phyloP scores from a whole-genome alignment of 2,797 vertebrate species.

The Pteronotus mesoamericanus region DNA sequence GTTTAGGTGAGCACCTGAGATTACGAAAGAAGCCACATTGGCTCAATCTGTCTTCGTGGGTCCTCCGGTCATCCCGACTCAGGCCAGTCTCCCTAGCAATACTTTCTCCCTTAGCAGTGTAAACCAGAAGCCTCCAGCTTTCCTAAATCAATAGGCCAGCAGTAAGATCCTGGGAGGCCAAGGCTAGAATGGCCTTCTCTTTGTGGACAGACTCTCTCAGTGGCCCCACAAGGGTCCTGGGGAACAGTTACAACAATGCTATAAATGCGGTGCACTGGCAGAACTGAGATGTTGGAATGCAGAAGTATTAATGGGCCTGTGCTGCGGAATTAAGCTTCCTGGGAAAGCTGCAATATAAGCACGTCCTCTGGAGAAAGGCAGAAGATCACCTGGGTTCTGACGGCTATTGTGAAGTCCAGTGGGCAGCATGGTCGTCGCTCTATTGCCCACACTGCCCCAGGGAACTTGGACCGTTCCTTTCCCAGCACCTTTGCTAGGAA shows the following conservation, averaged over 20 bases:
- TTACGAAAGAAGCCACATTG: neutral
- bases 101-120: neutral
- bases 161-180: neutral
- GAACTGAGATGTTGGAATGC: neutral
- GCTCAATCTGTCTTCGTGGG: neutral
- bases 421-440: fast-evolving
- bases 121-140: neutral
- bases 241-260: neutral
- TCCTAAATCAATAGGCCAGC: neutral
- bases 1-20: neutral
- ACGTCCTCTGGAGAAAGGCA: neutral
- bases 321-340: neutral
- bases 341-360: neutral
- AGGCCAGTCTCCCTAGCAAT: neutral
- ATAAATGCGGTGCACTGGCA: neutral
- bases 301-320: neutral
- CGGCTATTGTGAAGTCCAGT: neutral
- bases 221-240: neutral
- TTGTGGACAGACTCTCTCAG: neutral
- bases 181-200: neutral
- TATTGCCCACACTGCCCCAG: neutral
- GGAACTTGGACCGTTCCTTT: neutral
- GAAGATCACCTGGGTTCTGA: neutral
- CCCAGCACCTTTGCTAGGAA: neutral
- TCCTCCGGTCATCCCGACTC: neutral